These are phyloP conservation scores for Lamprotornis superbus DNA, from an alignment of 2,113 vertebrate genomes.

Conservation along the genomic window DNA sequence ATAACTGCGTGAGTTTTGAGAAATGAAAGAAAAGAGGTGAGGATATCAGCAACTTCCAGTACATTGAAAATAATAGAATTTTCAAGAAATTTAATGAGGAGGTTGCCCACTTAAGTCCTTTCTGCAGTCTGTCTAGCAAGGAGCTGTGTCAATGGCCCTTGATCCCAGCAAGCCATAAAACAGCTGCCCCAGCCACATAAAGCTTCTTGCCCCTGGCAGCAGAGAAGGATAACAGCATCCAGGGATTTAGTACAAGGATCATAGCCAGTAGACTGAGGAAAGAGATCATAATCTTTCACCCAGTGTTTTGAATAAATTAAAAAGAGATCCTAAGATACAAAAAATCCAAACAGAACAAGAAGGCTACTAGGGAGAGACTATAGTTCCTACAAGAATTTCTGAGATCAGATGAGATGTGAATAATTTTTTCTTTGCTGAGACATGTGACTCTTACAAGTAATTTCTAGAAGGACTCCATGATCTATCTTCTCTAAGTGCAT, in stretches of 20 bases:
- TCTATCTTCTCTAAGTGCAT: not conserved
- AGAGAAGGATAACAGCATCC: not conserved
- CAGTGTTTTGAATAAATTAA: not conserved
- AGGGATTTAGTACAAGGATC: not conserved
- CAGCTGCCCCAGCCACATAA: not conserved
- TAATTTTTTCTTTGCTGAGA: not conserved
- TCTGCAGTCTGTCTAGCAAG: not conserved
- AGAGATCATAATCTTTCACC: too few relatives aligned
- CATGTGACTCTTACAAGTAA: accelerated
- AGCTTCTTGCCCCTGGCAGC: not conserved
- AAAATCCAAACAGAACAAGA: not conserved
- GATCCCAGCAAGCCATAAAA: not conserved
- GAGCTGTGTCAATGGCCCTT: not conserved
- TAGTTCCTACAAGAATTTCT: not conserved
- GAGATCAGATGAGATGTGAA: not conserved
- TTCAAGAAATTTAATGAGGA: not conserved
- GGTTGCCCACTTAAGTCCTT: not conserved
- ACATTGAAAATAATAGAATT: not conserved
- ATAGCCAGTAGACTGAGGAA: not conserved
- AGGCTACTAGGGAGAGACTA: not conserved
- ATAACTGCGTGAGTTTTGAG: accelerated
- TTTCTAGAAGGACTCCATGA: not conserved
- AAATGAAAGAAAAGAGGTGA: not conserved
- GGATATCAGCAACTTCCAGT: not conserved
- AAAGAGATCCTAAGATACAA: not conserved